Base-by-base conservation (phyloP, 2,888 invertebrate species). In the Ypsolopha sequella region DNA sequence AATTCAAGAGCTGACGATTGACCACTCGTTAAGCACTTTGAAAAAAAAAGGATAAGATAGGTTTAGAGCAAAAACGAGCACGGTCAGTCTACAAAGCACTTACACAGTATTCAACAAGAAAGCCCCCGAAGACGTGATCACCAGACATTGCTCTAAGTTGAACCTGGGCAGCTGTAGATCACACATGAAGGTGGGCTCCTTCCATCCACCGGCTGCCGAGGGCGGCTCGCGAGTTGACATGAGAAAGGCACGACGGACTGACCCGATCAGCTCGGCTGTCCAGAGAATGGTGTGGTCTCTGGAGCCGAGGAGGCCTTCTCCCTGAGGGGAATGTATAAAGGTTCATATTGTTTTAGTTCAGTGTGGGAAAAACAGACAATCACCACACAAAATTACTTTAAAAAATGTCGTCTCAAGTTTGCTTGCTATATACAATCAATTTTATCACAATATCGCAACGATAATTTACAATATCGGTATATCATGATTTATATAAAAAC, bases 101-200 rank as follows among this genome's bases (percentile, higher is more conserved):
- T 65, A 87, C 87, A 82, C 77, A 52, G 86, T 86, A 52, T 77
- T 84, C 48, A 90, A 66, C 50, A 89, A 76, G 61, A 89, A 91
- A 35, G 89, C 88, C 11, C 88, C 88, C 50, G 76, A 70, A 35
- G 79, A 80, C 3, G 90, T 90, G 13, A 91, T 73, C 7, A 91
- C 65, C 1, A 90, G 69, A 59, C 90, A 90, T 0, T 82, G 74
- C 54, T 88, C 86, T 6, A 88, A 56, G 8, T 63, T 65, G 52
- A 87, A 85, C 35, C 86, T 63, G 1, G 87, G 87, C 49, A 87
- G 58, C 51, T 82, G 80, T 49, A 87, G 55, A 48, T 87, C 84
- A 52, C 80, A 80, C 65, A 86, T 65, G 46, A 86, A 86, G 0
- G 82, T 84, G 0, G 87, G 86, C 39, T 81, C 79, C 1, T 63